A percentile compares a stretch with the other conserved stretches of the same genome.
phyloP scores from a whole-genome alignment of 2,113 vertebrate genomes.

The Azemiops feae region DNA sequence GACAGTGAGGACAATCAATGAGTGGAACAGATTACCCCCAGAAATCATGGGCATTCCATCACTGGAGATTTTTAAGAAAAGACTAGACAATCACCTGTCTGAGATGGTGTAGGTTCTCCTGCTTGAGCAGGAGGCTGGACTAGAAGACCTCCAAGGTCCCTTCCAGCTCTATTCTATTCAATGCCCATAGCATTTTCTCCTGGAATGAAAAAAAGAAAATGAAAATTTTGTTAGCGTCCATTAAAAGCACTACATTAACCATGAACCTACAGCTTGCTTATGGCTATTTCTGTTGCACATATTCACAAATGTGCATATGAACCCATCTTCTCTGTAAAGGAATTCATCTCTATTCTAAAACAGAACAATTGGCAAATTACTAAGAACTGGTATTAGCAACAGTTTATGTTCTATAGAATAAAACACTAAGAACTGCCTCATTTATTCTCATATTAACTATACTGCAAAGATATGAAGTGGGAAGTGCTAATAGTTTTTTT shows the following conservation, averaged over 20 bases:
- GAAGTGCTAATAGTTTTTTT: neutral
- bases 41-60: too few species aligned
- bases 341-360: neutral
- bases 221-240: neutral
- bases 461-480: neutral
- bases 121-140: too few species aligned
- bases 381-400: neutral
- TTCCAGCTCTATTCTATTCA: too few species aligned
- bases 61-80: too few species aligned
- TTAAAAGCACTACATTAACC: constrained; percentile 1
- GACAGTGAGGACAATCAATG: too few species aligned
- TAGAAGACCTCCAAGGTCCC: too few species aligned
- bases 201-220: neutral
- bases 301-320: neutral
- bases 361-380: neutral
- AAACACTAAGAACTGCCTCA: neutral
- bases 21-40: too few species aligned
- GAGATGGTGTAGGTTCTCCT: too few species aligned
- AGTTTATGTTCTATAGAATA: neutral
- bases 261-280: neutral
- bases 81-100: too few species aligned
- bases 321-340: neutral
- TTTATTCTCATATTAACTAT: neutral
- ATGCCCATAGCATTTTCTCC: neutral
- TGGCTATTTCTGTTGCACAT: neutral